Evolutionary conservation across 2,888 invertebrate genomes (phyloP), one percentile per base, ranked within the genome.

Genomic region (Furcula furcula): DNA sequence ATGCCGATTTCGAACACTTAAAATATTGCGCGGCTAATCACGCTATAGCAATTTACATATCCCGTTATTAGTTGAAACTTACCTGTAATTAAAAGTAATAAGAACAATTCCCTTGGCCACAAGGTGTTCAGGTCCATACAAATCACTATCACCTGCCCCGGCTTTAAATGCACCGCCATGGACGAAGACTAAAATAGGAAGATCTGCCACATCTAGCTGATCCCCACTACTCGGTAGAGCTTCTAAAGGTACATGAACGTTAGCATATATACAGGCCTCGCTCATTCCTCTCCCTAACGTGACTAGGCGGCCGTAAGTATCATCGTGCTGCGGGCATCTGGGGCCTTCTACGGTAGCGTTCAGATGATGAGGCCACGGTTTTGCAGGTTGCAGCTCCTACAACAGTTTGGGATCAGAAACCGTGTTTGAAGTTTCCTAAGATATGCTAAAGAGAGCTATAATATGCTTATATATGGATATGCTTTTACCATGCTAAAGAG

Each of bases 251-350:
- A 59, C 65, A 22, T 68, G 59, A 7, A 72, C 44, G 39, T 70
- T 71, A n/a, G 54, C 58, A 28, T 55, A 57, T 16, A 72, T 57
- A 31, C 72, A 73, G 11, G 62, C 58, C 34, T 73, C 72, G 30
- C 54, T 58, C 55, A 56, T 55, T 2, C 53, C 51, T 10, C 36
- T 34, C 6, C 38, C 18, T 1, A 49, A 36, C 26, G 49, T 45
- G 3, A 57, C 32, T 7, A 65, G 14, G 1, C 36, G 12, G 1
- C 49, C 54, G 25, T 63, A 73, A 14, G 69, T 12, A 5, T 74
- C 48, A 34, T 87, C 81, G 4, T 75, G 56, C 53, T 92, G 92
- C 0, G 90, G 89, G 51, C 92, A 93, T 5, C 89, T 78, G 0
- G 90, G 78, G 0, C 90, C 77, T 42, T 91, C 91, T 12, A 83